These are phyloP conservation scores for Pogonomyrmex barbatus DNA, from an alignment of 1,140 invertebrate genomes.

Conservation along the genomic window DNA sequence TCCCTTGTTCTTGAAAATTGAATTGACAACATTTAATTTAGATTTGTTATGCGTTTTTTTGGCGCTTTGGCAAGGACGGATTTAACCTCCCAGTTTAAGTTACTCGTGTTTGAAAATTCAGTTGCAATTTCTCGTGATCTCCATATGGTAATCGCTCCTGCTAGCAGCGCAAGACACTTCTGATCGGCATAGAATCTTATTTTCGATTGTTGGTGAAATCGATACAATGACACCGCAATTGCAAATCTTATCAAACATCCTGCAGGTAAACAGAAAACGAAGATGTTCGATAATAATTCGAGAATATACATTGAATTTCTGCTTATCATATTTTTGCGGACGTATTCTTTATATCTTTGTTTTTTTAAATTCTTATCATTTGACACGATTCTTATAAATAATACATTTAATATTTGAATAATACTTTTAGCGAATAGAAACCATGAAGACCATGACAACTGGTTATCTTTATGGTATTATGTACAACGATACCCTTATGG, in stretches of 20 bases:
- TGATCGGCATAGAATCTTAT: neutral
- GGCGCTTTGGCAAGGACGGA: neutral
- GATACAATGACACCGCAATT: conserved; percentile 78
- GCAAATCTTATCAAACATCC: conserved; percentile 78
- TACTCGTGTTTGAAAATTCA: conserved; percentile 18
- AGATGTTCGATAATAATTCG: neutral
- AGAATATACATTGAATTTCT: neutral
- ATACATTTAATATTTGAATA: conserved; percentile 19
- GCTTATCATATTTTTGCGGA: neutral
- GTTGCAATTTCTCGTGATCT: conserved; percentile 13
- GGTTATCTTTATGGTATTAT: conserved; percentile 91
- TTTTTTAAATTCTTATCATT: neutral
- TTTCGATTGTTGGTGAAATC: neutral
- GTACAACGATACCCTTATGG: conserved; percentile 89
- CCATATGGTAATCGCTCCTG: conserved; percentile 29
- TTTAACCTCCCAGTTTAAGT: conserved; percentile 24
- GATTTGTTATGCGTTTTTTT: neutral
- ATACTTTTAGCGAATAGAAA: conserved; percentile 87
- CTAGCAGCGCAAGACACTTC: neutral
- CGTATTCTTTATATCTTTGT: neutral
- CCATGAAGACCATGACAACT: conserved; percentile 87
- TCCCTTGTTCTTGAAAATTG: neutral
- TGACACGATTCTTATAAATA: neutral
- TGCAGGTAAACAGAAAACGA: conserved; percentile 74
- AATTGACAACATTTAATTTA: neutral